Percentiles rank a stretch among this genome's conserved stretches.
These are phyloP conservation scores for Pantelozetes paolii DNA, from an alignment of 2,888 invertebrate genomes.

Conservation along the genomic window DNA sequence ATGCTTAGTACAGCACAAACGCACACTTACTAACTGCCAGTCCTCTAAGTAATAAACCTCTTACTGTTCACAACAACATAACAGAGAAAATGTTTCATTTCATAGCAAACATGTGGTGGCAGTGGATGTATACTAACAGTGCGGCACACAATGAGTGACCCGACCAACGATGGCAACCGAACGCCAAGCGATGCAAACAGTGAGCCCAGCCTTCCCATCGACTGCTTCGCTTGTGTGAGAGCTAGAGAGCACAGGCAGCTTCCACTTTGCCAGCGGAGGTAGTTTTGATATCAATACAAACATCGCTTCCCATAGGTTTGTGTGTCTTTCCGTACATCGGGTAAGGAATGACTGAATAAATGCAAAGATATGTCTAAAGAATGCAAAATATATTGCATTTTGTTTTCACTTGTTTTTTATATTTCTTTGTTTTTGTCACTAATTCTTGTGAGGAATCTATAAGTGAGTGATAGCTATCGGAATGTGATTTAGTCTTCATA, in stretches of 20 bases:
- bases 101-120: not conserved
- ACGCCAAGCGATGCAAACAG: not conserved
- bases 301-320: not conserved
- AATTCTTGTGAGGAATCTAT: not conserved
- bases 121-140: not conserved
- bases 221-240: not conserved
- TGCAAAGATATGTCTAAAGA: not conserved
- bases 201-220: conserved; percentile 9
- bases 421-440: not conserved
- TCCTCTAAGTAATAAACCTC: not conserved
- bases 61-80: not conserved
- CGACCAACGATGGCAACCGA: conserved; percentile 12
- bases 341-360: not conserved
- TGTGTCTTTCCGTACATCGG: not conserved
- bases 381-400: not conserved
- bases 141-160: conserved; percentile 1
- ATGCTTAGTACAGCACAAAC: too few relatives aligned
- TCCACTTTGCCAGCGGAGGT: conserved; percentile 13
- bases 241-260: not conserved
- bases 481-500: not conserved
- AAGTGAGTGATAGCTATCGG: not conserved
- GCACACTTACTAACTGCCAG: too few relatives aligned
- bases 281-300: not conserved
- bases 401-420: not conserved
- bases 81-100: not conserved